Percentiles rank a stretch among this genome's conserved stretches.
Evolutionary conservation across 2,888 invertebrate species (phyloP).

Genomic region (Coleophora deauratella): DNA sequence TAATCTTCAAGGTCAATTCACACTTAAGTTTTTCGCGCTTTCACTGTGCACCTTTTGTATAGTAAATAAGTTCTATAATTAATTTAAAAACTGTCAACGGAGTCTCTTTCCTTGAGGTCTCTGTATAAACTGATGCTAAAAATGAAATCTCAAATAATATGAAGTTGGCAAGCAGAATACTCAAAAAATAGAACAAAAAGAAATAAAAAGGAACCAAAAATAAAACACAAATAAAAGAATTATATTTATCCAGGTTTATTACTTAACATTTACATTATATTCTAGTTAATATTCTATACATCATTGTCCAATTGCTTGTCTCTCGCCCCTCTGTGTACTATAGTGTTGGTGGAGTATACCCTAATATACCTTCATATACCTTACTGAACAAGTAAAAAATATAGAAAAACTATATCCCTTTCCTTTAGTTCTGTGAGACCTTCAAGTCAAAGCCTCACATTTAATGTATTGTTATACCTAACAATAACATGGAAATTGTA

Average conservation of each 20-base stretch:
- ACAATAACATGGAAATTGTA: conserved; percentile 23
- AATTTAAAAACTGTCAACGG: too few species aligned
- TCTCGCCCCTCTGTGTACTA: conserved; percentile 53
- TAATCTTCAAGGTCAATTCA: too few species aligned
- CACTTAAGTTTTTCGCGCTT: too few species aligned
- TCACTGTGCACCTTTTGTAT: too few species aligned
- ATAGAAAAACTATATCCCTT: conserved; percentile 21
- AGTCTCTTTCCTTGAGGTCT: too few species aligned
- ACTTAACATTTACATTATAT: conserved; percentile 67
- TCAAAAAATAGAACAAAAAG: conserved; percentile 10
- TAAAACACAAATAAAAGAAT: conserved; percentile 59
- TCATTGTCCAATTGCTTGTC: conserved; percentile 49
- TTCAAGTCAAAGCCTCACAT: conserved; percentile 47
- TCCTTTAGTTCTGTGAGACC: conserved; percentile 18
- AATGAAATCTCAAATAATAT: background rate
- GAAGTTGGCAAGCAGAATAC: conserved; percentile 13
- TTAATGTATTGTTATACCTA: conserved; percentile 26
- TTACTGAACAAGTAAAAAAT: conserved; percentile 5
- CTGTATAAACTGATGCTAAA: too few species aligned
- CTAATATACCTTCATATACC: too few species aligned
- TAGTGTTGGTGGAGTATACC: conserved; percentile 13
- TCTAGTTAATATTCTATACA: conserved; percentile 71
- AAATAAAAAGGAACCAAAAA: conserved; percentile 27
- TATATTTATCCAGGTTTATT: conserved; percentile 72
- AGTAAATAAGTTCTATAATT: too few species aligned